Evolutionary conservation across 2,113 vertebrate species (phyloP), one percentile per base, ranked within the genome.

Genomic region (Laticauda laticaudata): DNA sequence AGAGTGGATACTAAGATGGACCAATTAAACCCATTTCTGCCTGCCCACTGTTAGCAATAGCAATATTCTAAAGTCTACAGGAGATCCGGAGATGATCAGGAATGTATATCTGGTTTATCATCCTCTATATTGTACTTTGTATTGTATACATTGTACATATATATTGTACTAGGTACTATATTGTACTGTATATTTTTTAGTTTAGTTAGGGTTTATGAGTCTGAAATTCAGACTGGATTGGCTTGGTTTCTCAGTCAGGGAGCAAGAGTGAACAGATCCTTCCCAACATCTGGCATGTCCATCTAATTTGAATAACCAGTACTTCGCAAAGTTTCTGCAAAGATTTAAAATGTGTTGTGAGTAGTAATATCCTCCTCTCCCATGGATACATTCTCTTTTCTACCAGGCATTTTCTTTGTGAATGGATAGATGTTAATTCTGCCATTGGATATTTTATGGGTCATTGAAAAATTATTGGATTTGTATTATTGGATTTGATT

Each of bases 401-500:
- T 24, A 53, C 23, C 5, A 45, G 15, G 34, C 8, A 45, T 34
- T 2, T 21, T 3, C 9, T 94, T 92, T 90, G 91, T 93, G 93
- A 95, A 93, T 95, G 93, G 92, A 51, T 34, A 26, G 23, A 10
- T 55, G 3, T 23, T 48, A 18, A n/a, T 91, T 86, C 11, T 86
- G 21, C 11, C 23, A 20, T 59, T 56, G 48, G 14, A 88, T 81
- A 39, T 1, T 69, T 43, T 92, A 45, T 2, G 54, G 20, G 18
- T 20, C 6, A 15, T 14, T 34, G 29, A 6, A 51, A 85, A 86
- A 61, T 21, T 7, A 51, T 3, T 7, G 11, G 20, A 95, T n/a
- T n/a, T n/a, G 34, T 39, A 39, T 39, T 39, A 39, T 39, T 39
- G 34, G 34, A 93, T 93, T 95, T 94, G 95, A 75, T 94, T 90